Evolutionary conservation across 2,797 vertebrate species (phyloP), one percentile per base, ranked within the genome.

Genomic region (Eulemur coronatus): DNA sequence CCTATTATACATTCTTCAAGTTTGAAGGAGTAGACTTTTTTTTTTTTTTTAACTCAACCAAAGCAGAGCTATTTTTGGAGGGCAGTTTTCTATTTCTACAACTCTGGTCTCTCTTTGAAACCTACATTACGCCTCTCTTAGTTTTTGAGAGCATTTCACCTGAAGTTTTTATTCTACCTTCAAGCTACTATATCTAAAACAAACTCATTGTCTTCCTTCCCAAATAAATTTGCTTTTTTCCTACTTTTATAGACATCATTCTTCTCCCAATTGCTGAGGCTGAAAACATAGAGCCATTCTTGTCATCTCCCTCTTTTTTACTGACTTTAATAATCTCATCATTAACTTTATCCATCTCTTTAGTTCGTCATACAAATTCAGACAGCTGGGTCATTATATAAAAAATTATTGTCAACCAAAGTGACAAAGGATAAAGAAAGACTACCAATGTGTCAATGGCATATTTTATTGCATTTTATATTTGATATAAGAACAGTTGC

Each of bases 1-100:
- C 52, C 52, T 7, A 48, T 67, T 59, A 86, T 2, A 4, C 76
- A 87, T 1, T 76, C 59, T 84, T 89, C 12, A 81, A 89, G 65
- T 92, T 92, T 73, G 52, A 94, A 76, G 43, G n/a, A 81, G 73
- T n/a, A 43, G 13, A 80, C 22, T 57, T 10, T 24, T 67, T 86
- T 94, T 86, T 94, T 95, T 76, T 10, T 46, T 28, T 59, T 26
- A 26, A 94, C 52, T 93, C 59, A 79, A 43, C 52, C 22, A 84
- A 90, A 94, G 48, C 2, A 28, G 61, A 94, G 75, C 43, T 95
- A 84, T 91, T 95, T 95, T 95, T 79, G 43, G 79, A 95, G 26
- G 15, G 55, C 38, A 59, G 26, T 50, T 94, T 95, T 90, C 89
- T 97, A 87, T 86, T 91, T 91, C 78, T 93, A 38, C 5, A 89